Base-by-base conservation (phyloP, 2,888 invertebrate genomes). In the Helicoverpa assulta region DNA sequence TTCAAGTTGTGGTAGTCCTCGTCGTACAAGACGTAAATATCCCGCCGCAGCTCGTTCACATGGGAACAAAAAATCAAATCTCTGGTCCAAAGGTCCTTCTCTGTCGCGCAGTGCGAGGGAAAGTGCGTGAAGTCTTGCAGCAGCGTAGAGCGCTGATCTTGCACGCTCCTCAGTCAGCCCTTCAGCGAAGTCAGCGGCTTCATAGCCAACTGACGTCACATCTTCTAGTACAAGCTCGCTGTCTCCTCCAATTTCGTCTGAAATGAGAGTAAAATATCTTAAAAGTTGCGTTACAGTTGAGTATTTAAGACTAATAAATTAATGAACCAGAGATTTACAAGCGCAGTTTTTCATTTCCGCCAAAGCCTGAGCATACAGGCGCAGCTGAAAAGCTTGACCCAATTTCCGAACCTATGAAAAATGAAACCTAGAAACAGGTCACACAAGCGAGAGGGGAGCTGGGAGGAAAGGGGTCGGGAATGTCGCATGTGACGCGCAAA, bases 21-120 rank as follows among this genome's bases (percentile, higher is more conserved):
- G 96, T 85, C 98, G 97, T 5, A 98, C 97, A 33, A 98, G 94
- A 70, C 98, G 97, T 76, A 98, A 97, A 86, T 98, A 98, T 5
- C 98, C 98, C 80, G 98, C 97, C 0, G 98, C 97, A 0, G 98
- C 98, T 85, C 97, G 96, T 53, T 97, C 97, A 50, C 98, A 98
- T 83, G 98, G 98, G 85, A 98, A 98, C 18, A 98, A 94, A 88
- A 98, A 98, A 76, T 95, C 95, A 72, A 96, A 96, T 81, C 93
- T 89, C 70, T 93, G 94, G 64, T 95, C 94, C 12, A 96, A 88
- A 10, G 96, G 94, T 7, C 96, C 96, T 84, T 95, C 95, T 78
- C 93, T 90, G 60, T 95, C 95, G 1, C 94, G 90, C 16, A 95
- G 84, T 12, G 95, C 96, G 5, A 98, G 92, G 0, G 98, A 97